These are phyloP conservation scores for Pimephales promelas DNA, from an alignment of 2,113 vertebrate genomes.

Conservation along the genomic window DNA sequence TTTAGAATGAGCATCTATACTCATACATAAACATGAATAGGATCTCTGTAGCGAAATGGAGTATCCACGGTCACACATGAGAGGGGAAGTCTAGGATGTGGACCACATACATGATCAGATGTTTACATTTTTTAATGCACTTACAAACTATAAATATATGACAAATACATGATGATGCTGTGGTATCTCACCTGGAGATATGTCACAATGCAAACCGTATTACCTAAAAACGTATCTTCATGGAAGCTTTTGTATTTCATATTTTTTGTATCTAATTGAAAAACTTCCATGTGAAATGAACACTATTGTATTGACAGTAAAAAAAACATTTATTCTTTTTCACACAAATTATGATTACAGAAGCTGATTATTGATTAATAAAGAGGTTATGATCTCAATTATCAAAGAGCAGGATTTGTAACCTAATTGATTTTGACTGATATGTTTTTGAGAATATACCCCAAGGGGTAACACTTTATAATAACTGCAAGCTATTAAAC, in stretches of 20 bases:
- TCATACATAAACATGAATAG: conserved; percentile 30
- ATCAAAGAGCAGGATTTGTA: background rate
- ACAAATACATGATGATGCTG: background rate
- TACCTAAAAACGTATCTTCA: background rate
- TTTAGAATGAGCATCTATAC: conserved; percentile 36
- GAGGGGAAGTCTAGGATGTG: background rate
- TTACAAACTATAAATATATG: background rate
- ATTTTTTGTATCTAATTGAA: background rate
- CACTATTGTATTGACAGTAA: background rate
- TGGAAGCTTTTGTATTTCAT: background rate
- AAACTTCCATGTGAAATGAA: too few species aligned
- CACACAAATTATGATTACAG: background rate
- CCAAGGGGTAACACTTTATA: too few species aligned
- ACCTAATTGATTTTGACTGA: too few species aligned
- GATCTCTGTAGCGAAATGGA: background rate
- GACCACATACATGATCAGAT: background rate
- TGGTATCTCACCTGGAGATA: background rate
- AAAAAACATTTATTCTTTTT: background rate
- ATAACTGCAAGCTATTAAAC: too few species aligned
- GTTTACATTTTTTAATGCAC: background rate
- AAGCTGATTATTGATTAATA: background rate
- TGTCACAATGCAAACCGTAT: background rate
- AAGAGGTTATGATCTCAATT: background rate
- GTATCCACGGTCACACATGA: too few species aligned
- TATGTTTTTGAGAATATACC: too few species aligned